Evolutionary conservation across 2,113 vertebrate species (phyloP), one percentile per base, ranked within the genome.

Genomic region (Vulpes lagopus): DNA sequence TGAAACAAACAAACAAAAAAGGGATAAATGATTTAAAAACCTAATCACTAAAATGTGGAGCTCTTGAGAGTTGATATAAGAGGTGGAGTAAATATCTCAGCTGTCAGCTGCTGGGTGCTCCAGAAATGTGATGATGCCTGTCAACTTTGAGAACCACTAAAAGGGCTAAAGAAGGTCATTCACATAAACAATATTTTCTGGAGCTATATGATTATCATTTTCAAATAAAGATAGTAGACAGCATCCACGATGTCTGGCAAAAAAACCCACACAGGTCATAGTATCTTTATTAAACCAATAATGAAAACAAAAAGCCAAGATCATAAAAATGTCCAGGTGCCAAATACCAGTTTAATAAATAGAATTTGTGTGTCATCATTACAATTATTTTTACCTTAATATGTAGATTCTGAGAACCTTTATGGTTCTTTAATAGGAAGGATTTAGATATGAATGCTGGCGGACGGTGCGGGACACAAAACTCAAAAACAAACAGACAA

Each of bases 1-100:
- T 64, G 59, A 97, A 94, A 82, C 5, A 9, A 89, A 59, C 64
- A 92, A 95, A 92, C 14, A 82, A 92, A 93, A 74, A 89, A 82
- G 15, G n/a, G 27, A 76, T 35, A 62, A 86, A 90, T 32, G 38
- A 78, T 74, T 78, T 1, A 76, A 81, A 73, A 80, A 38, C 30
- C 9, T 43, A 81, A 71, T 62, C 38, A 60, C 14, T 73, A 85
- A 82, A 62, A 74, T 22, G 71, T 94, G 79, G 35, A 92, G 20
- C n/a, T 64, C 74, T 67, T 94, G 35, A 69, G n/a, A 51, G 76
- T 51, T 73, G 11, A 55, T 82, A 30, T 25, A 78, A 96, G 27
- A 80, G 3, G 19, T 89, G 4, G 16, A 65, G 20, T 35, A 38
- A 86, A 16, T 90, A 80, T 81, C 16, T 82, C 65, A 89, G 43